Percentiles rank a stretch among this genome's conserved stretches.
Conservation (phyloP, 2,113 vertebrate species). For the pig (Sus scrofa) region DNA sequence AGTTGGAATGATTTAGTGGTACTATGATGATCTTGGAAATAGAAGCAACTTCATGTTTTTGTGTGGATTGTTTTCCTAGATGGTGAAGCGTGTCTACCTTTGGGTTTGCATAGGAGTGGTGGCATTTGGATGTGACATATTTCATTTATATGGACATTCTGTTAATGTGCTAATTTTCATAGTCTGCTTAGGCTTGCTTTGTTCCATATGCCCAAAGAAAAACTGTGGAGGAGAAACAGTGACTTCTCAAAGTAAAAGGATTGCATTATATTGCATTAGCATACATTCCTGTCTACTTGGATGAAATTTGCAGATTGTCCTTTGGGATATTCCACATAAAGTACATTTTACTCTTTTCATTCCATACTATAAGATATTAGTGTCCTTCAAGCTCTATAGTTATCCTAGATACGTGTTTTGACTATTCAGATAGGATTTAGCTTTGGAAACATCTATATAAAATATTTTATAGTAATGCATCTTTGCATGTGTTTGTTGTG, state of each 20-base stretch:
- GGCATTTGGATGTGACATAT: background rate
- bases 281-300: background rate
- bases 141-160: constrained; percentile 12
- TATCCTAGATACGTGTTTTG: background rate
- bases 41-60: background rate
- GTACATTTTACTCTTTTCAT: background rate
- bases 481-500: background rate
- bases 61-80: background rate
- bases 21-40: background rate
- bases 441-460: background rate
- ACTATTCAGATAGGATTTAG: background rate
- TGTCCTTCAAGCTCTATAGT: background rate
- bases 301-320: background rate
- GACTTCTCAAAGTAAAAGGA: background rate
- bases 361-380: background rate
- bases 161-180: background rate
- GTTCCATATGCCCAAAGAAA: background rate
- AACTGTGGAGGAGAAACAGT: background rate
- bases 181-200: background rate
- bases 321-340: background rate
- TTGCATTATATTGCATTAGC: background rate
- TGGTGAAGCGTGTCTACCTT: background rate
- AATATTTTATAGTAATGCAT: background rate
- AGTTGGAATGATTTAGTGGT: background rate
- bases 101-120: background rate